A percentile compares a stretch with the other conserved stretches of the same genome.
Conservation (phyloP, 2,888 invertebrate species). For the Pyrgus malvae region DNA sequence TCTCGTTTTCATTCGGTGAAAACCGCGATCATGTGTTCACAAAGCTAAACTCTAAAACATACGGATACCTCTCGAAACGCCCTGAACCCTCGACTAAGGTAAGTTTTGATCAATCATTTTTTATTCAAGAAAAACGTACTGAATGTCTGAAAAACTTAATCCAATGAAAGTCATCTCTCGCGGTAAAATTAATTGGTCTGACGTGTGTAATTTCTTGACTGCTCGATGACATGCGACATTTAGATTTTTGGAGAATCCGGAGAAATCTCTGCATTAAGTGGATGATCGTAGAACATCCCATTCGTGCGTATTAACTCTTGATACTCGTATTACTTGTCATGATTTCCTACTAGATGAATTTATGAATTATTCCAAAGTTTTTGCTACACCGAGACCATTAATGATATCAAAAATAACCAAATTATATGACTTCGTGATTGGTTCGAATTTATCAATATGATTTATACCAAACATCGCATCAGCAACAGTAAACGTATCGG, state of each 20-base stretch:
- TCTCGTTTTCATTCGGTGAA: slow-evolving; percentile 48
- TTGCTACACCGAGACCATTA: no score
- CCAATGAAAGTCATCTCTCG: slow-evolving; percentile 14
- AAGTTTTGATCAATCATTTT: not conserved
- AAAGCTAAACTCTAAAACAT: not conserved
- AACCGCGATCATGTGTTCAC: slow-evolving; percentile 28
- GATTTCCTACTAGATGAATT: no score
- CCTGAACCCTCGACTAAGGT: not conserved
- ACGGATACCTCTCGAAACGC: not conserved
- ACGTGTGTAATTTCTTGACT: slow-evolving; percentile 7
- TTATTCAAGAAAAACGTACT: not conserved
- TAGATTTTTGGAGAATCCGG: slow-evolving; percentile 2
- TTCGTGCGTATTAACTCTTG: not conserved
- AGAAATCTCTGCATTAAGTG: slow-evolving; percentile 2
- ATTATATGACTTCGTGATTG: no score
- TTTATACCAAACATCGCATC: no score
- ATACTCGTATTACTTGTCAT: not conserved
- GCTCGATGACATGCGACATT: slow-evolving; percentile 19
- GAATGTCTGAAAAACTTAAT: not conserved
- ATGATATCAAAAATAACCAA: no score
- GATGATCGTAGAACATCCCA: not conserved
- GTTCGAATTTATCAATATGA: no score
- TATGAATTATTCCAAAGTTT: no score
- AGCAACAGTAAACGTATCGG: no score
- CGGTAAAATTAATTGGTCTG: slow-evolving; percentile 7